phyloP scores from a whole-genome alignment of 2,113 vertebrate species.

The Anguilla rostrata region DNA sequence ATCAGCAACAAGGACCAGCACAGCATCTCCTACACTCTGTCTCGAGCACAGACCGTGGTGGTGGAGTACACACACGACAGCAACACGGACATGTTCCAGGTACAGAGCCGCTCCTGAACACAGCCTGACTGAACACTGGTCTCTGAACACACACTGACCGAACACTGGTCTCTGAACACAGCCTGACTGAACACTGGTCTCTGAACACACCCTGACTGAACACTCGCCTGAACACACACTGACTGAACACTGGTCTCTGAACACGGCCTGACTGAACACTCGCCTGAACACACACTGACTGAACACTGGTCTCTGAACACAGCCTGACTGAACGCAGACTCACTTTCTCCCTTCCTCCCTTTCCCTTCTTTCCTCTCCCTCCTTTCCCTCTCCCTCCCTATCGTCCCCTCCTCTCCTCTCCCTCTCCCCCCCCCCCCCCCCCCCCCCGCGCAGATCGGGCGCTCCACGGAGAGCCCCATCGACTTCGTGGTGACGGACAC shows the following conservation, averaged over 20 bases:
- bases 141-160: no score
- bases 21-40: slow-evolving; percentile 97
- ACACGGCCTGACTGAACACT: no score
- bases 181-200: no score
- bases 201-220: no score
- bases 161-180: no score
- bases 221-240: no score
- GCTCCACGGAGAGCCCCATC: slow-evolving; percentile 95
- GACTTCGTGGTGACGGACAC: slow-evolving; percentile 98
- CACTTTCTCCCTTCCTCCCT: neutral
- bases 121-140: no score
- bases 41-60: slow-evolving; percentile 94
- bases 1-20: slow-evolving; percentile 99
- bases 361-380: neutral
- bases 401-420: neutral
- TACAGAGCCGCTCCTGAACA: slow-evolving; percentile 28
- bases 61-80: slow-evolving; percentile 98
- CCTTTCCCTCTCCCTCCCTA: neutral
- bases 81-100: slow-evolving; percentile 97
- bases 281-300: no score
- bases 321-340: neutral
- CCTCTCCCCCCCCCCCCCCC: neutral
- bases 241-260: no score
- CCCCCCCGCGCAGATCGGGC: slow-evolving; percentile 80
- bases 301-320: no score